Conservation (phyloP, 2,113 vertebrate genomes). For the Chrysemys picta region DNA sequence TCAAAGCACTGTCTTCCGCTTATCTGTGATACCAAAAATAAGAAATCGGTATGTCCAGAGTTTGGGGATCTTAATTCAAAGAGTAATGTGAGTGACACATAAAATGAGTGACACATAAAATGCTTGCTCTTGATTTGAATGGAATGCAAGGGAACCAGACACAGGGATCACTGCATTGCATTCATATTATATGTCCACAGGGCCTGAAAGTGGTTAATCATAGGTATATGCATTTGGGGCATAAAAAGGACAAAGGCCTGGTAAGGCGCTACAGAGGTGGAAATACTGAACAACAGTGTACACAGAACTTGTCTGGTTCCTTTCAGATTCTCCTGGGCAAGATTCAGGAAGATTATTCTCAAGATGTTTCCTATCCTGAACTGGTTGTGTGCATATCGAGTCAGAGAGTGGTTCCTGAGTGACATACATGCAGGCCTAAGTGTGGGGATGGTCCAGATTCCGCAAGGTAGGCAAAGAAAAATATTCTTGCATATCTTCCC, state of each 20-base stretch:
- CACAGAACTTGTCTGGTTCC: background rate
- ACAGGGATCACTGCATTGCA: background rate
- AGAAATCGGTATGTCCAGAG: background rate
- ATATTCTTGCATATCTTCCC: background rate
- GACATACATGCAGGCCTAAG: slow-evolving; percentile 72
- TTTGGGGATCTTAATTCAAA: background rate
- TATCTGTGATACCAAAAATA: slow-evolving; percentile 16
- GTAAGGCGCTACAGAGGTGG: background rate
- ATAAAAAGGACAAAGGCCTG: background rate
- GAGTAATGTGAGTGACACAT: background rate
- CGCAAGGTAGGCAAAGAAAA: slow-evolving; percentile 65
- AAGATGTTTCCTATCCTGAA: slow-evolving; percentile 65
- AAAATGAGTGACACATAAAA: background rate
- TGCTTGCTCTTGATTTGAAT: background rate
- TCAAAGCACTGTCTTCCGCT: slow-evolving; percentile 6
- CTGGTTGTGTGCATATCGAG: slow-evolving; percentile 60
- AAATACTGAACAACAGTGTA: background rate
- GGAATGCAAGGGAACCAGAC: slow-evolving; percentile 12
- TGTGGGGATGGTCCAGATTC: slow-evolving; percentile 71
- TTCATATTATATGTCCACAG: accelerated
- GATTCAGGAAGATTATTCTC: slow-evolving; percentile 43
- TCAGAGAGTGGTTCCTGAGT: slow-evolving; percentile 73
- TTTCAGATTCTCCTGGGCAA: slow-evolving; percentile 69
- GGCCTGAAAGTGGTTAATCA: background rate
- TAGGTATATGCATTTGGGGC: background rate